phyloP scores from a whole-genome alignment of 2,888 invertebrate genomes.

The Ormia ochracea region DNA sequence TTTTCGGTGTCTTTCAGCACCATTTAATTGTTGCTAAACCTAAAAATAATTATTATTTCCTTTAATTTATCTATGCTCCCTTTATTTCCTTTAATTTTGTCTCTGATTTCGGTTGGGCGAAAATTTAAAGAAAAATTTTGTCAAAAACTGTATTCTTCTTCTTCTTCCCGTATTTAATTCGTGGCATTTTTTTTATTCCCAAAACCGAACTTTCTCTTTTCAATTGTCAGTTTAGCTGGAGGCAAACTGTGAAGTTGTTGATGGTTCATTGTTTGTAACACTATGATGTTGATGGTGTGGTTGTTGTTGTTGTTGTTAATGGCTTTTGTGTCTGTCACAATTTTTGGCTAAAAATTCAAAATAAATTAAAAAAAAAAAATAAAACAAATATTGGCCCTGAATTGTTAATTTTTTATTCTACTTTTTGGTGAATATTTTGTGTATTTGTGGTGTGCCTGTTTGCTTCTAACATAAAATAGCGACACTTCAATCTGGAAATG shows the following conservation, averaged over 20 bases:
- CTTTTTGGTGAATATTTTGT: not conserved
- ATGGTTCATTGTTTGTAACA: slow-evolving; percentile 2
- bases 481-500: not conserved
- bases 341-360: not conserved
- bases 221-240: slow-evolving; percentile 31
- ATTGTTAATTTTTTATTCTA: not conserved
- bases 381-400: slow-evolving; percentile 4
- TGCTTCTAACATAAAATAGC: not conserved
- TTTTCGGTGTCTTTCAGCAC: not conserved
- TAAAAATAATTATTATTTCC: slow-evolving; percentile 21
- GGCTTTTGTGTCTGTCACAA: slow-evolving; percentile 24
- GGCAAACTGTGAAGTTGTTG: slow-evolving; percentile 2
- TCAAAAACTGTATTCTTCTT: slow-evolving; percentile 26
- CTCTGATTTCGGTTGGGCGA: not conserved
- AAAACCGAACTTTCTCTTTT: slow-evolving; percentile 52
- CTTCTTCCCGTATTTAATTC: slow-evolving; percentile 8
- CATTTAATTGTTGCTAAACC: slow-evolving; percentile 30
- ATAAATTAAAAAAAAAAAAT: not conserved
- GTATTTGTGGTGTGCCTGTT: not conserved
- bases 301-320: not conserved
- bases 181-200: slow-evolving; percentile 3
- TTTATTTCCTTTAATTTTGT: too few relatives aligned
- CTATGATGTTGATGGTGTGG: not conserved
- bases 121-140: slow-evolving; percentile 28
- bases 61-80: slow-evolving; percentile 7